Evolutionary conservation across 2,888 invertebrate genomes (phyloP), one percentile per base, ranked within the genome.

Genomic region (Timandra comae): DNA sequence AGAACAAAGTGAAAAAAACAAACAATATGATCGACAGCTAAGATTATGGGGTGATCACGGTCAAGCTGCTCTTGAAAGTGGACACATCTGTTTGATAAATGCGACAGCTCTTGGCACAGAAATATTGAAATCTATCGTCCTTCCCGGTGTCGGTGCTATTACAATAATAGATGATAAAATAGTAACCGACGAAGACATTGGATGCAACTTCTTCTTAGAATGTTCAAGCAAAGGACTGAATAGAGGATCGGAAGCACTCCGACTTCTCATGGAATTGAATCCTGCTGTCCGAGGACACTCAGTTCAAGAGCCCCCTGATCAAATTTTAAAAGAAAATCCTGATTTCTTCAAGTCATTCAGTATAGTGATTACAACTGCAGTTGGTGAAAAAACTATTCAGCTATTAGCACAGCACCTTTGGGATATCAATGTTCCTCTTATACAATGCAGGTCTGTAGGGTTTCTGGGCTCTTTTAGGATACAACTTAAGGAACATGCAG

Each of bases 21-120:
- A 91, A 65, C 93, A 92, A 81, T 94, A 94, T 62, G 94, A 94
- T 74, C 88, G 94, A 56, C 94, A 95, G 75, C 80, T 95, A 40
- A 94, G 96, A 64, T 88, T 99, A 56, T 99, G 99, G 99, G 99
- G 99, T 43, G 99, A 99, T 69, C 97, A 98, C 79, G 99, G 99
- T 0, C 99, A 99, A 80, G 79, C 88, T 44, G 88, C 94, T 2
- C 85, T 99, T 35, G 98, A 99, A 87, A 88, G 89, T 43, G 92
- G 97, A 8, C 93, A 95, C 69, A 91, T 99, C 51, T 99, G 98
- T 70, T 74, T 99, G 12, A 92, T 99, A 45, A 97, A 98, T 78
- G 98, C 97, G 1, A 95, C 93, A 24, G 95, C 95, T 3, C 87
- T 96, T 27, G 98, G 98, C 7, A 97, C 98, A 12, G 99, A 99